Evolutionary conservation across 2,113 vertebrate species (phyloP), one percentile per base, ranked within the genome.

Genomic region (Dipodomys ordii): DNA sequence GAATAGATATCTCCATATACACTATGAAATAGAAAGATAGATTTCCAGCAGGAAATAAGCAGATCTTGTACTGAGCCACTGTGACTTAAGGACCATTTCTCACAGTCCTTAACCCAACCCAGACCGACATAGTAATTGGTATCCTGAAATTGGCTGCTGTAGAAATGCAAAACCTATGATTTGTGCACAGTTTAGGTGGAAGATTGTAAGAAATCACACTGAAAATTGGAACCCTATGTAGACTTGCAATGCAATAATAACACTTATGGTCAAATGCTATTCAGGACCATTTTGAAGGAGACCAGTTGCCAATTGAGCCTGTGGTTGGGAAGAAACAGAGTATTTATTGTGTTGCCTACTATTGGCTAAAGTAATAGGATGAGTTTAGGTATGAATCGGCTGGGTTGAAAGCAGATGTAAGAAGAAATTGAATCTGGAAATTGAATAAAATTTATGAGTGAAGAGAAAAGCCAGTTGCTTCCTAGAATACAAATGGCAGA

Each of bases 351-450:
- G 30, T 49, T 78, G 39, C 28, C 30, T 49, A 10, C 22, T 77
- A 7, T 46, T 76, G 30, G 23, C 49, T n/a, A 74, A 65, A 7
- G 73, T 35, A 84, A 82, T n/a, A 71, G 64, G 27, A 62, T 65
- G 4, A 84, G 46, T 85, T 92, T 91, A 91, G 19, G 73, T 85
- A 85, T 95, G 71, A 93, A 90, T 7, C 88, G 49, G 27, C 30
- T 84, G 74, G 20, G 85, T 90, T 88, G 27, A 57, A 88, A 83
- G 46, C 73, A 89, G 46, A 83, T 76, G 62, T 73, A 77, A 73
- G 78, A 90, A 57, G 20, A 96, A 94, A 90, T 35, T 60, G 49
- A 93, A 92, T 28, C 68, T 5, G 90, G 57, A 91, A 87, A 76
- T 53, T 60, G 27, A 77, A 76, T 39, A 1, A 57, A 57, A 57